Conservation (phyloP, 2,888 invertebrate genomes). For the Cephus nigrinus region DNA sequence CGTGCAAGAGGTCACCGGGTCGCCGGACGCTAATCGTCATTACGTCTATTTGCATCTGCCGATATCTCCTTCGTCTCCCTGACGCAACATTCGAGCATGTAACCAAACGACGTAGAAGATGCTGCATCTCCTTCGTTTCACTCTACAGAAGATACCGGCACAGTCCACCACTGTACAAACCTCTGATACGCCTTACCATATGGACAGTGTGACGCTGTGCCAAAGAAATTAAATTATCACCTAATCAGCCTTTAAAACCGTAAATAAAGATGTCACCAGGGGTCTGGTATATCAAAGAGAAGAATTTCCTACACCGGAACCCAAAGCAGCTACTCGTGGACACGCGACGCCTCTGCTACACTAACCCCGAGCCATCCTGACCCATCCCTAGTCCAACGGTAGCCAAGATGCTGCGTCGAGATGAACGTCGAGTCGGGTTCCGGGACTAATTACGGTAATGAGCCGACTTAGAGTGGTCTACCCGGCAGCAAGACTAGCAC, state of each 20-base stretch:
- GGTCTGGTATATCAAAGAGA: neutral
- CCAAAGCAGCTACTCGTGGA: conserved; percentile 11
- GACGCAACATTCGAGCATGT: neutral
- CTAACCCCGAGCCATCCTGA: conserved; percentile 8
- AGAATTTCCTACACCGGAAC: neutral
- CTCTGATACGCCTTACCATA: neutral
- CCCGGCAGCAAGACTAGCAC: conserved; percentile 35
- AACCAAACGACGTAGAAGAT: neutral
- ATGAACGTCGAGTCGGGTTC: conserved; percentile 37
- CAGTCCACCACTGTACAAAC: neutral
- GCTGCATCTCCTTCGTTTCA: neutral
- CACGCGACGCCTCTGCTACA: conserved; percentile 32
- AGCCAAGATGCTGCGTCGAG: conserved; percentile 45
- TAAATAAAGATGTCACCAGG: neutral
- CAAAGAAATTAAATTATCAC: neutral
- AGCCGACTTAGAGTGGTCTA: conserved; percentile 40
- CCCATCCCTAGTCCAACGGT: conserved; percentile 12
- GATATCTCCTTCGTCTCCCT: conserved; percentile 9
- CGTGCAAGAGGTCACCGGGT: conserved; percentile 55
- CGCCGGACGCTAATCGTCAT: conserved; percentile 58
- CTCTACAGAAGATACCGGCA: neutral
- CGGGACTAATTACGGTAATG: conserved; percentile 58
- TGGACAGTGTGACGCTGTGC: neutral
- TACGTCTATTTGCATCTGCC: conserved; percentile 55
- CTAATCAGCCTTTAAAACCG: neutral